These are phyloP conservation scores for Phalacrocorax aristotelis DNA, from an alignment of 2,113 vertebrate genomes.

Conservation along the genomic window DNA sequence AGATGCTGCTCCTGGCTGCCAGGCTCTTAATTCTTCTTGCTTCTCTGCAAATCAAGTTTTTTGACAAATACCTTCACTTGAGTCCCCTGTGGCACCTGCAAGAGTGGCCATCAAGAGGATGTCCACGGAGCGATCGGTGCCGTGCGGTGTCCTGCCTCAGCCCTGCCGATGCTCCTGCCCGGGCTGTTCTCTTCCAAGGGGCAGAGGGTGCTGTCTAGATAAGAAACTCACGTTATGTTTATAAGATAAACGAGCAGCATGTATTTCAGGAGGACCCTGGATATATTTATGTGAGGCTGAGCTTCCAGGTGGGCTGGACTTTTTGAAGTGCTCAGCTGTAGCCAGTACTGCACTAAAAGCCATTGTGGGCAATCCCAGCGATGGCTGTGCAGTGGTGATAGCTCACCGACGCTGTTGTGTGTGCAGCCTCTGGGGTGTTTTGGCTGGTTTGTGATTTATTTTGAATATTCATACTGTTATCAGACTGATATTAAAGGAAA, in stretches of 20 bases:
- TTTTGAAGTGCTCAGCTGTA: neutral
- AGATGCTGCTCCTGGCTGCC: neutral
- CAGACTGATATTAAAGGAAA: neutral
- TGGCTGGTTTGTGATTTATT: neutral
- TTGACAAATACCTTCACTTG: neutral
- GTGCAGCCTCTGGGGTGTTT: neutral
- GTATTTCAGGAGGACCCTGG: neutral
- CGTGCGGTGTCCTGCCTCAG: accelerated
- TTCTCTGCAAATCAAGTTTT: neutral
- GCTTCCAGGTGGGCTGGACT: neutral
- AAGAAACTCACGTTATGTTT: neutral
- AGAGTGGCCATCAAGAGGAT: neutral
- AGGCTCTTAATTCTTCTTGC: neutral
- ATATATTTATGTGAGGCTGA: neutral
- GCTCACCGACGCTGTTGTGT: accelerated
- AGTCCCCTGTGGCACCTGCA: neutral
- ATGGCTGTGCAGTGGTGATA: neutral
- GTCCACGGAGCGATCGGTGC: accelerated
- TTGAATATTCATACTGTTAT: neutral
- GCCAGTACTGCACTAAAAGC: neutral
- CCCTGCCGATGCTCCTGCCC: neutral
- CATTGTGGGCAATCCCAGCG: accelerated
- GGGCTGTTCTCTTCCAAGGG: neutral
- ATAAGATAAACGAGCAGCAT: neutral
- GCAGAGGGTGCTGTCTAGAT: neutral